These are phyloP conservation scores for Andrena camellia DNA, from an alignment of 2,888 invertebrate species.

Conservation along the genomic window DNA sequence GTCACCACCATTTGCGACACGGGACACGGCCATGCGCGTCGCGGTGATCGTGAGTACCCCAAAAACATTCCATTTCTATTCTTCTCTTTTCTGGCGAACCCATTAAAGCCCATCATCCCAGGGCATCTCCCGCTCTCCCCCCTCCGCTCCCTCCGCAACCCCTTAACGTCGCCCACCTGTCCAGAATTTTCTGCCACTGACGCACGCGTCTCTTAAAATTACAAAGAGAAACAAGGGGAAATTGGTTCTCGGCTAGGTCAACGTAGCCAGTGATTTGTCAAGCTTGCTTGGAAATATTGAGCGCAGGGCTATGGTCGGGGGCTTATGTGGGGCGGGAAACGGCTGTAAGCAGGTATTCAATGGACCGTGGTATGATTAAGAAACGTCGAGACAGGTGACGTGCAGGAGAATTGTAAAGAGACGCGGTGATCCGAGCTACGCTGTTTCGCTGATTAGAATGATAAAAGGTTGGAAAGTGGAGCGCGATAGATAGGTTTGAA, in stretches of 20 bases:
- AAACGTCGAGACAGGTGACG: neutral
- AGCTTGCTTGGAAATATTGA: too few relatives aligned
- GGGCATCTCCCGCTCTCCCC: neutral
- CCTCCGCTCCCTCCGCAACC: slow-evolving; percentile 12
- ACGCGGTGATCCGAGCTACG: neutral
- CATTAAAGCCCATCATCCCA: slow-evolving; percentile 27
- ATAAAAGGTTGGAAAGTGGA: neutral
- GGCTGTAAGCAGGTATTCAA: neutral
- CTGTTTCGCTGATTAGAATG: neutral
- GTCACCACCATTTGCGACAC: slow-evolving; percentile 72
- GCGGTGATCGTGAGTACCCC: slow-evolving; percentile 76
- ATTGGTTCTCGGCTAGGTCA: too few relatives aligned
- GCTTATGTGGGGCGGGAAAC: neutral
- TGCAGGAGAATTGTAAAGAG: neutral
- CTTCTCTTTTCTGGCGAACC: slow-evolving; percentile 17
- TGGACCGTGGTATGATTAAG: slow-evolving; percentile 28
- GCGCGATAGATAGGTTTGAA: neutral
- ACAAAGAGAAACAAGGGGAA: too few relatives aligned
- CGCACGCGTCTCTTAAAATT: too few relatives aligned
- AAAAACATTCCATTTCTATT: slow-evolving; percentile 34
- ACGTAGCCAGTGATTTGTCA: too few relatives aligned
- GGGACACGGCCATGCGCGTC: slow-evolving; percentile 71
- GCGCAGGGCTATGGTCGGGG: too few relatives aligned
- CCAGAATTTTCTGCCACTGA: neutral
- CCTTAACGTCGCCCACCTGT: neutral